Evolutionary conservation across 2,888 invertebrate species (phyloP).

Genomic region (Protophormia terraenovae): DNA sequence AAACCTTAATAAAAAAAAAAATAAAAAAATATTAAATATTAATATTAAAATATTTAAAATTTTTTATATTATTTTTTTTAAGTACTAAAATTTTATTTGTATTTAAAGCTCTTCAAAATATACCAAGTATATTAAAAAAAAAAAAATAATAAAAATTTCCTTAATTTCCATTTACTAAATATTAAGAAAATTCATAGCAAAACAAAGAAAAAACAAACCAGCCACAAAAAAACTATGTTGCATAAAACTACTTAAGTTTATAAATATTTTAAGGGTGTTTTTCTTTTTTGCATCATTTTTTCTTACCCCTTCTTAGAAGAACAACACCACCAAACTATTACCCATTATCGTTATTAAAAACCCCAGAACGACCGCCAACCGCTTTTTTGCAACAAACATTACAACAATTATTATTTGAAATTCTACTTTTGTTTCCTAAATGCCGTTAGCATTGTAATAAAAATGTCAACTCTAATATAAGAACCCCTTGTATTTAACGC

Average conservation of each 20-base stretch:
- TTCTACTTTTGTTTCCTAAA: conserved; percentile 39
- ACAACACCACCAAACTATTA: neutral
- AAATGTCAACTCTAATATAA: conserved; percentile 76
- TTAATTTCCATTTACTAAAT: neutral
- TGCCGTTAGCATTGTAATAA: conserved; percentile 78
- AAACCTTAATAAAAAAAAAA: neutral
- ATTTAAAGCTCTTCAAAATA: no score
- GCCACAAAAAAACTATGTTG: neutral
- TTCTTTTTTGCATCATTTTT: neutral
- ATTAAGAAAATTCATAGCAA: conserved; percentile 45
- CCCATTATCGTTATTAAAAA: conserved; percentile 38
- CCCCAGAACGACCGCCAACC: conserved; percentile 49
- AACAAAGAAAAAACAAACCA: conserved; percentile 16
- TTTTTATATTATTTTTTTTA: no score
- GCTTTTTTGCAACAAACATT: conserved; percentile 19
- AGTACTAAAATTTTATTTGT: no score
- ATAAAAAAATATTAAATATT: no score
- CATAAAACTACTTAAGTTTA: conserved; percentile 3
- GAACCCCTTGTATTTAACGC: conserved; percentile 40
- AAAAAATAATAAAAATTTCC: neutral
- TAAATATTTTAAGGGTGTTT: conserved; percentile 51
- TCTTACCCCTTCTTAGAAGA: no score
- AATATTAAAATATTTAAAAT: no score
- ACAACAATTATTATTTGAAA: conserved; percentile 42
- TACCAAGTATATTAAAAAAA: no score